Evolutionary conservation across 2,113 vertebrate genomes (phyloP).

Genomic region (Onychostruthus taczanowskii): DNA sequence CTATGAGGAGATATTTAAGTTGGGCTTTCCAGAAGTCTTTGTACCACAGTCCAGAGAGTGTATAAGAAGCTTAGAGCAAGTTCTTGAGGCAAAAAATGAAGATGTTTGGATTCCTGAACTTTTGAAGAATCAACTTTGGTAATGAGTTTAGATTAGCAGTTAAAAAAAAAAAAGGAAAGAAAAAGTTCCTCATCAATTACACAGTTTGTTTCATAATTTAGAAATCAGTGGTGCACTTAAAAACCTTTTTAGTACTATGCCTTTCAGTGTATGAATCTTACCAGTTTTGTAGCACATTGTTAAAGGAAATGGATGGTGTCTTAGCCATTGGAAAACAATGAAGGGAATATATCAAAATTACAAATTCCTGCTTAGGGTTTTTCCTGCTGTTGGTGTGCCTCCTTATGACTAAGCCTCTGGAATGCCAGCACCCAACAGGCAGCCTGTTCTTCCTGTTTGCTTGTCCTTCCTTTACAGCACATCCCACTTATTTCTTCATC

Average conservation of each 20-base stretch:
- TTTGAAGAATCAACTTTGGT: conserved; percentile 46
- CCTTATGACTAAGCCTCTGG: conserved; percentile 35
- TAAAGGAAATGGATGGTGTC: background rate
- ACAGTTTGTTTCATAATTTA: background rate
- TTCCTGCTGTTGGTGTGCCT: conserved; percentile 12
- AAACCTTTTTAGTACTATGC: background rate
- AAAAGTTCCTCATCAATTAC: background rate
- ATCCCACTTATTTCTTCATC: background rate
- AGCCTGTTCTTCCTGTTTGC: conserved; percentile 40
- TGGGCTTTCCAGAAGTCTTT: conserved; percentile 65
- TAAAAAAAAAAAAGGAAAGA: background rate
- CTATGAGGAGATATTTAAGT: conserved; percentile 61
- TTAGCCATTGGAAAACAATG: background rate
- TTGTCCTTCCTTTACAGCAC: background rate
- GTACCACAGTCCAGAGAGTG: conserved; percentile 30
- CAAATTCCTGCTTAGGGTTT: background rate
- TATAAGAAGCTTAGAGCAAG: conserved; percentile 42
- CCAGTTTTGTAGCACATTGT: background rate
- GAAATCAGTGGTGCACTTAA: background rate
- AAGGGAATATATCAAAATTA: background rate
- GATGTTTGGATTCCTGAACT: conserved; percentile 7
- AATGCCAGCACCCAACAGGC: conserved; percentile 26
- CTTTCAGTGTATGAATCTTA: background rate
- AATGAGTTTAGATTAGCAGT: background rate
- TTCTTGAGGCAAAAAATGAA: conserved; percentile 34